These are phyloP conservation scores for Cliona cf. orientalis DNA, from an alignment of 37 sponge, comb jelly and placozoan species.

Conservation along the genomic window DNA sequence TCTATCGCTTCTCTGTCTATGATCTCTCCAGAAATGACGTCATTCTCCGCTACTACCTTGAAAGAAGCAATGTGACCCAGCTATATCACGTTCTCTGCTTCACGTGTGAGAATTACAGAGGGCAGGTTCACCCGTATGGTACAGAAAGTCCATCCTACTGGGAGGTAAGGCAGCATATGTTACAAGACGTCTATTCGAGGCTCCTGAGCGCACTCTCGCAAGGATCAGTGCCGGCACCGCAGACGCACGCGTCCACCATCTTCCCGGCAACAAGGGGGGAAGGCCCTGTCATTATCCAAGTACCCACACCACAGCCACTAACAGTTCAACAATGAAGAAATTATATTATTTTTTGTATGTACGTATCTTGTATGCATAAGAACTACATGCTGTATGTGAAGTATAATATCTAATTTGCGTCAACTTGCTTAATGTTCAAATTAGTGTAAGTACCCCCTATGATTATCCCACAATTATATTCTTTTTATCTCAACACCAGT, in stretches of 20 bases:
- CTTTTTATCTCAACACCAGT: no score
- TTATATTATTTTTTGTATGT: background rate
- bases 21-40: constrained; percentile 58
- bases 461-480: no score
- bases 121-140: constrained; percentile 67
- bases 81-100: constrained; percentile 68
- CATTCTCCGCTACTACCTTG: constrained; percentile 60
- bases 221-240: background rate
- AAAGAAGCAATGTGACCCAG: constrained; percentile 56
- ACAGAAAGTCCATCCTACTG: constrained; percentile 56
- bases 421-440: background rate
- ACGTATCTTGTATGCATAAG: background rate
- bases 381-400: background rate
- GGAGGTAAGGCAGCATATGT: constrained; percentile 52
- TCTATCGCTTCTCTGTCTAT: constrained; percentile 71
- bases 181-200: constrained; percentile 39
- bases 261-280: constrained; percentile 4
- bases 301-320: background rate
- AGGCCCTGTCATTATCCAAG: constrained; percentile 13
- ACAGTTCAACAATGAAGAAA: no score
- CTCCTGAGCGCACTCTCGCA: constrained; percentile 26
- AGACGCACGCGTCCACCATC: constrained; percentile 17
- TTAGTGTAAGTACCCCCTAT: no score
- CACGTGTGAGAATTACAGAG: constrained; percentile 41
- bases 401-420: background rate